Conservation (phyloP, 2,113 vertebrate genomes). For the Rhadina sibilatrix region DNA sequence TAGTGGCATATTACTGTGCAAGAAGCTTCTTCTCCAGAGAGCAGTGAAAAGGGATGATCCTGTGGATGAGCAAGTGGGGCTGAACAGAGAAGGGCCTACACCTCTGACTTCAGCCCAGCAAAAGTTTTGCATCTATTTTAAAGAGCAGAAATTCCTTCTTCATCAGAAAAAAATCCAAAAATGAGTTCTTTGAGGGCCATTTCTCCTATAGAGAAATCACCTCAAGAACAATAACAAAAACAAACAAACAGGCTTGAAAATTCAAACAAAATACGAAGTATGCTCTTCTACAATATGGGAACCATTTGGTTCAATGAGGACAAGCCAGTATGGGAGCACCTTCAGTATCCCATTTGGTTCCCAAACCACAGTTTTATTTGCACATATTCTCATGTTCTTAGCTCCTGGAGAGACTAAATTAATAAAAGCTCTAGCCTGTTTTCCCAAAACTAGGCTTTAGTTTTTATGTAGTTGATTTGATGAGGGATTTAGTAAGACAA, state of each 20-base stretch:
- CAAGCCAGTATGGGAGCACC: not conserved
- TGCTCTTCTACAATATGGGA: not conserved
- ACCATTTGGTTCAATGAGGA: not conserved
- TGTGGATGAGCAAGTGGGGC: not conserved
- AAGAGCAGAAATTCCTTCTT: not conserved
- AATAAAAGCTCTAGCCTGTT: not conserved
- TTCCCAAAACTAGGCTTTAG: not conserved
- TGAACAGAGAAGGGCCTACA: not conserved
- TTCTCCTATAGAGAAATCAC: not conserved
- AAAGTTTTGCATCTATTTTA: not conserved
- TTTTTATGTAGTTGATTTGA: not conserved
- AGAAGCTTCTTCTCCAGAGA: not conserved
- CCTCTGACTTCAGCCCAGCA: not conserved
- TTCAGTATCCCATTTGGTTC: not conserved
- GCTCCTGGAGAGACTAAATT: not conserved
- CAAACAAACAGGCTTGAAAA: not conserved
- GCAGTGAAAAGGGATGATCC: not conserved
- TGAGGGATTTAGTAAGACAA: not conserved
- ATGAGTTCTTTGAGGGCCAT: not conserved
- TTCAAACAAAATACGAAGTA: not conserved
- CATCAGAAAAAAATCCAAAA: not conserved
- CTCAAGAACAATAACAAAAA: not conserved
- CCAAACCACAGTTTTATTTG: slow-evolving; percentile 11
- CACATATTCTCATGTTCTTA: not conserved
- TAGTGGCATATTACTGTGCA: not conserved